These are phyloP conservation scores for Centrocercus urophasianus DNA, from an alignment of 2,113 vertebrate species.

Conservation along the genomic window DNA sequence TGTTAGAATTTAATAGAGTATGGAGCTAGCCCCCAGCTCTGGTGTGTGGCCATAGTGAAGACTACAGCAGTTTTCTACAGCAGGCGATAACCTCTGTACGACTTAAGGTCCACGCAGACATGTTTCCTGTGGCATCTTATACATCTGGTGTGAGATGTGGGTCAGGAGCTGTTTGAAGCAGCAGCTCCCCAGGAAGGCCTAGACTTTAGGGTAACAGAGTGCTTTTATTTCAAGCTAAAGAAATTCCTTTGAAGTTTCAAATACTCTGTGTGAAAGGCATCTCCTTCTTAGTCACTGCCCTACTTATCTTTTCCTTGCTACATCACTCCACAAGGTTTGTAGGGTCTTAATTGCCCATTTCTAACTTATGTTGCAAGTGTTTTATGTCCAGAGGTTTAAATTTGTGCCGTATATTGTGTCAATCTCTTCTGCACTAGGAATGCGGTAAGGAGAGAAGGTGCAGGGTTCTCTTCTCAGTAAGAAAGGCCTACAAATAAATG, in stretches of 20 bases:
- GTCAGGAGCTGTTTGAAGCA: neutral
- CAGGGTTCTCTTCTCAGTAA: neutral
- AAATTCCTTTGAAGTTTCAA: neutral
- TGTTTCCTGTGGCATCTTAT: neutral
- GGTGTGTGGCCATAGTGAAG: neutral
- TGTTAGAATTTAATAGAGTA: neutral
- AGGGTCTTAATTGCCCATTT: neutral
- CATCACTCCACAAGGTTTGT: neutral
- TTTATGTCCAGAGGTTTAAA: neutral
- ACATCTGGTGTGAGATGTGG: accelerated
- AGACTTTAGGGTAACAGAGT: neutral
- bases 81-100: neutral
- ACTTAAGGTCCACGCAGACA: neutral
- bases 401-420: neutral
- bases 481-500: neutral
- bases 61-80: neutral
- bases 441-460: neutral
- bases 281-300: neutral
- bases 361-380: neutral
- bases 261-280: neutral
- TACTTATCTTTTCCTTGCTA: neutral
- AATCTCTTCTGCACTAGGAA: neutral
- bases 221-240: neutral
- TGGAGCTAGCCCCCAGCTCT: neutral
- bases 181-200: accelerated